Conservation (phyloP, 2,888 invertebrate genomes). For the Eupithecia tripunctaria region DNA sequence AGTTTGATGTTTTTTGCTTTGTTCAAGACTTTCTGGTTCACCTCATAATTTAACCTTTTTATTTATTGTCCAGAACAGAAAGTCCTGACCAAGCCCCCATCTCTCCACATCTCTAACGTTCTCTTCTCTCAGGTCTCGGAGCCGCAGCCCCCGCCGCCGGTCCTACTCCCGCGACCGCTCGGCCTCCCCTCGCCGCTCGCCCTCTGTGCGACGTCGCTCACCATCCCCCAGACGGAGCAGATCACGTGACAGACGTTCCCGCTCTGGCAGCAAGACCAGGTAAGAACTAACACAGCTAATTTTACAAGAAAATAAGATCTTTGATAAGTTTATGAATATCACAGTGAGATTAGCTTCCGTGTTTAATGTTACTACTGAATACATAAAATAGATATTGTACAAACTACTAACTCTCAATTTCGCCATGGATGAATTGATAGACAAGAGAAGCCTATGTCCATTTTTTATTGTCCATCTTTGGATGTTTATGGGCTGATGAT, state of each 20-base stretch:
- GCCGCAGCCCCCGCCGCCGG: constrained; percentile 78
- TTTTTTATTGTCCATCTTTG: too few species aligned
- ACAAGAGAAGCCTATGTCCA: too few species aligned
- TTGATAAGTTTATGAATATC: not conserved
- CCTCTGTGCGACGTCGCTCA: constrained; percentile 74
- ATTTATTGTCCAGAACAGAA: not conserved
- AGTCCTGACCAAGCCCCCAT: constrained; percentile 18
- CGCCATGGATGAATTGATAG: too few species aligned
- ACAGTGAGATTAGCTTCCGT: too few species aligned
- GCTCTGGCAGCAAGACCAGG: constrained; percentile 80
- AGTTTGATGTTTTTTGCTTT: constrained; percentile 1
- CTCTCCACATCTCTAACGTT: not conserved
- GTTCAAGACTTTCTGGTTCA: constrained; percentile 16
- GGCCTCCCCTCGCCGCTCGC: constrained; percentile 75
- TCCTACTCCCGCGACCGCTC: constrained; percentile 78
- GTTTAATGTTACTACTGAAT: too few species aligned
- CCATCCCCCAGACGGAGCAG: constrained; percentile 74
- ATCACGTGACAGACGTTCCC: constrained; percentile 76
- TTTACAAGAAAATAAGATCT: not conserved
- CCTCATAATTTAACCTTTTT: not conserved
- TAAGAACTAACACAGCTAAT: constrained; percentile 43
- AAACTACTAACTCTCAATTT: too few species aligned
- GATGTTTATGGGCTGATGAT: too few species aligned
- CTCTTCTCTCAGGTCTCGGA: constrained; percentile 67
- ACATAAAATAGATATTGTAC: too few species aligned